Conservation (phyloP, 2,113 vertebrate genomes). For the Cryptotis parvus region DNA sequence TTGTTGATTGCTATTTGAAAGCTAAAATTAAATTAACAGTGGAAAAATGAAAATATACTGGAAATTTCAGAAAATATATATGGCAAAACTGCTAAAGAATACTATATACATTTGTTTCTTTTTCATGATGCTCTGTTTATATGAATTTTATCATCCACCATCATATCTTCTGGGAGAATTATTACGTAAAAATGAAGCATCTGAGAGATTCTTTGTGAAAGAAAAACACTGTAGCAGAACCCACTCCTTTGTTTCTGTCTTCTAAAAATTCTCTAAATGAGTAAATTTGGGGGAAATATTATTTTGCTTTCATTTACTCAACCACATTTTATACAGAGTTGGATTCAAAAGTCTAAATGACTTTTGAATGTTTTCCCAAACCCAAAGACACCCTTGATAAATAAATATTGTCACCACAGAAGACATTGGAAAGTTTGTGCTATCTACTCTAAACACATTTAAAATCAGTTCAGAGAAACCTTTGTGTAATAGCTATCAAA, state of each 20-base stretch:
- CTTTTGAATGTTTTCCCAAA: constrained; percentile 45
- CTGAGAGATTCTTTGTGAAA: not conserved
- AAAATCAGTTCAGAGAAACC: constrained; percentile 19
- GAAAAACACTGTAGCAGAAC: not conserved
- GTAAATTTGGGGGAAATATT: not conserved
- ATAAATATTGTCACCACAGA: constrained; percentile 1
- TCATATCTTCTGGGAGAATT: not conserved
- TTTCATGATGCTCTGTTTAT: not conserved
- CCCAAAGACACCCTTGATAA: not conserved
- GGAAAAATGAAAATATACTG: not conserved
- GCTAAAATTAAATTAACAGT: not conserved
- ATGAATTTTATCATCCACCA: not conserved
- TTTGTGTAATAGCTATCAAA: not conserved
- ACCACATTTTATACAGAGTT: constrained; percentile 40
- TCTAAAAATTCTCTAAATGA: constrained; percentile 40
- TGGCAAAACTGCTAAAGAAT: not conserved
- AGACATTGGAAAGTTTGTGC: not conserved
- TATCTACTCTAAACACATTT: constrained; percentile 23
- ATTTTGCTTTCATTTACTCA: constrained; percentile 63
- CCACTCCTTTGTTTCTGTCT: constrained; percentile 54
- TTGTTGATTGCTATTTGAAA: constrained; percentile 9
- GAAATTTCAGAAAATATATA: not conserved
- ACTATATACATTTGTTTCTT: constrained; percentile 9
- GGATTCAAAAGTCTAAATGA: constrained; percentile 43
- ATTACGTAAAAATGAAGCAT: not conserved